These are phyloP conservation scores for Saccopteryx bilineata DNA, from an alignment of 2,113 vertebrate genomes.

Conservation along the genomic window DNA sequence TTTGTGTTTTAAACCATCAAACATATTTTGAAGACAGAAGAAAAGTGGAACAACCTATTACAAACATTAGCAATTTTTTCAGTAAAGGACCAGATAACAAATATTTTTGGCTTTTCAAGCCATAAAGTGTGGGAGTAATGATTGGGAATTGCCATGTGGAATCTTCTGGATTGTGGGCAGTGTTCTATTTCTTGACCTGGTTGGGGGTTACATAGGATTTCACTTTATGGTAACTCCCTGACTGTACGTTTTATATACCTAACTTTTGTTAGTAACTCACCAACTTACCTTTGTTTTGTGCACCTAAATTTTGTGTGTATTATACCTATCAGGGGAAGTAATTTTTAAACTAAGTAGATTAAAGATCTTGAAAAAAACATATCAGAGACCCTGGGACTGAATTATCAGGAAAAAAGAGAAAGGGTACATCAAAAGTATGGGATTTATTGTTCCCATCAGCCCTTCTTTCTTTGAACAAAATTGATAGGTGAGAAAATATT, in stretches of 20 bases:
- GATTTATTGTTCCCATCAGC: not conserved
- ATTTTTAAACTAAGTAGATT: constrained; percentile 40
- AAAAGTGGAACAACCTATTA: not conserved
- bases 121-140: not conserved
- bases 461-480: constrained; percentile 42
- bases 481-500: constrained; percentile 2
- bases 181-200: not conserved
- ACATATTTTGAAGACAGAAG: constrained; percentile 22
- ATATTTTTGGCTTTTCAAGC: constrained; percentile 7
- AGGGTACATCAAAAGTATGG: not conserved
- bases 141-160: not conserved
- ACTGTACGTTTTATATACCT: not conserved
- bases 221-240: not conserved
- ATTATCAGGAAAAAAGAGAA: constrained; percentile 28
- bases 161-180: not conserved
- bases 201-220: not conserved
- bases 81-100: not conserved
- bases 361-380: not conserved
- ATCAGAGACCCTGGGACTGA: not conserved
- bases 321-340: not conserved
- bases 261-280: not conserved
- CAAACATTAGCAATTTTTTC: not conserved
- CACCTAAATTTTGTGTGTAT: not conserved
- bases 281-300: not conserved
- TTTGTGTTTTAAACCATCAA: constrained; percentile 35